These are phyloP conservation scores for Platichthys flesus DNA, from an alignment of 2,113 vertebrate genomes.

Conservation along the genomic window DNA sequence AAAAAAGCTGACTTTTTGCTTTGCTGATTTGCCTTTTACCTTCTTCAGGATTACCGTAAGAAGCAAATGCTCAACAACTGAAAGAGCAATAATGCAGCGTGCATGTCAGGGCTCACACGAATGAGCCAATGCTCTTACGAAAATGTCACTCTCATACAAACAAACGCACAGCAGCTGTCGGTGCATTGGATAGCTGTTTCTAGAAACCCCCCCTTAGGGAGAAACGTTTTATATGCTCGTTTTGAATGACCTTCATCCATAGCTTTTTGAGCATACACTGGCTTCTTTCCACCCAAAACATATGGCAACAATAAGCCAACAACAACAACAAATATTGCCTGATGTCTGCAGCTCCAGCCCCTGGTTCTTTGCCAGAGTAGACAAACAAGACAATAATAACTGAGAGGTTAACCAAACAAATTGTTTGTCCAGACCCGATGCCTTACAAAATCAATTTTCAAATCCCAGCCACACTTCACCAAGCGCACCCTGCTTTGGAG, in stretches of 20 bases:
- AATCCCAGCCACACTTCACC: not conserved
- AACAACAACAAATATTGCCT: constrained; percentile 3
- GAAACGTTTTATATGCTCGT: constrained; percentile 22
- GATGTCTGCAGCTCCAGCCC: not conserved
- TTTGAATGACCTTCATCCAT: not conserved
- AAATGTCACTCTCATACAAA: constrained; percentile 3
- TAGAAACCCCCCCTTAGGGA: not conserved
- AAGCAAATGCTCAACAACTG: constrained; percentile 25
- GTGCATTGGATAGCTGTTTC: not conserved
- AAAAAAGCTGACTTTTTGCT: constrained; percentile 50
- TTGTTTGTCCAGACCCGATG: constrained; percentile 22
- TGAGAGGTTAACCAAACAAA: constrained; percentile 41
- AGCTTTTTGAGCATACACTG: not conserved
- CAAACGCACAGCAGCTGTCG: not conserved
- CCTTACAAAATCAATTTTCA: constrained; percentile 21
- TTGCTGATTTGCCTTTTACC: constrained; percentile 34
- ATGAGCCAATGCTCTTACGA: not conserved
- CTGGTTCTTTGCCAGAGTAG: constrained; percentile 1
- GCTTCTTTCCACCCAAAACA: not conserved
- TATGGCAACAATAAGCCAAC: not conserved
- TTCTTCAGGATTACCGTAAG: constrained; percentile 23
- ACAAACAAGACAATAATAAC: not conserved
- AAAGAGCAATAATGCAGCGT: constrained; percentile 29
- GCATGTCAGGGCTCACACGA: constrained; percentile 15
- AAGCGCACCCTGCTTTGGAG: not conserved